Evolutionary conservation across 2,888 invertebrate genomes (phyloP), one percentile per base, ranked within the genome.

Genomic region (Scaptomyza parva): DNA sequence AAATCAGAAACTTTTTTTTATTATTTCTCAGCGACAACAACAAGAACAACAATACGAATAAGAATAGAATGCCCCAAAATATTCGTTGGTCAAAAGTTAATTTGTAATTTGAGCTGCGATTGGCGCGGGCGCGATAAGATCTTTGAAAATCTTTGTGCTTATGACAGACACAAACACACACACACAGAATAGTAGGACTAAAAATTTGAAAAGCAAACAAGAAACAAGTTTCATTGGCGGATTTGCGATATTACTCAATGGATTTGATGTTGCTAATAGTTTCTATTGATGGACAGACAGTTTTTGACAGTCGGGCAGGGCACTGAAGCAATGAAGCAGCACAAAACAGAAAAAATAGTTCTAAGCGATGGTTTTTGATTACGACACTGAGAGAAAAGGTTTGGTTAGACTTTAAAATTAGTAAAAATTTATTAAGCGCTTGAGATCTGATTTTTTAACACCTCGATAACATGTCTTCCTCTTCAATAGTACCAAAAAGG

Each of bases 191-290:
- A 7, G 14, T 24, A 5, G 6, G 35, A 48, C 37, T 11, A 26
- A 40, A 57, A 33, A 55, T 63, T 20, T 14, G 17, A 58, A 58
- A n/a, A n/a, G n/a, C n/a, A n/a, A n/a, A n/a, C n/a, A 14, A 44
- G 18, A 86, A 84, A 88, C 88, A 59, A 57, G 83, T 84, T 84
- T 77, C 62, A 51, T 61, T 76, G 26, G 60, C 81, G 77, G 83
- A 88, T 83, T 76, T 77, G 71, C 55, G 51, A 78, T 67, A 81
- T 87, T 78, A 77, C 70, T 84, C 84, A 79, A 70, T 64, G 60
- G 57, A 66, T 60, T 84, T 85, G 45, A 79, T 79, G 70, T 59
- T 43, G 66, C 53, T 39, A 57, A 67, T 84, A 64, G 85, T 69
- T 54, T 87, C 11, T 58, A 55, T 66, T 83, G 70, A 88, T 70